Percentiles rank a stretch among this genome's conserved stretches.
Evolutionary conservation across 2,797 vertebrate genomes (phyloP).

Genomic region (Paguma larvata): DNA sequence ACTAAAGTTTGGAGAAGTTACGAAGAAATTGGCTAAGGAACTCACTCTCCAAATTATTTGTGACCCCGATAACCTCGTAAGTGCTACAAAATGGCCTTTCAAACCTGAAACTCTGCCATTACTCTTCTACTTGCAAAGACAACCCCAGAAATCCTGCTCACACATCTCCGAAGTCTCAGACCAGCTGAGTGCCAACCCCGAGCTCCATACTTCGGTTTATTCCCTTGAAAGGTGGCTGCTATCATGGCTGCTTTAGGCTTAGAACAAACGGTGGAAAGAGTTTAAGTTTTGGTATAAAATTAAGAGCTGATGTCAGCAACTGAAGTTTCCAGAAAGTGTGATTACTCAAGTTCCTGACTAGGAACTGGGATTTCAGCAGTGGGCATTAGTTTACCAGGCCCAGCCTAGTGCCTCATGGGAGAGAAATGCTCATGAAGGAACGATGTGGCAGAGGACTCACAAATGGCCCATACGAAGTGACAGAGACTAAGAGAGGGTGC

Average conservation of each 20-base stretch:
- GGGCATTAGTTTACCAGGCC: background rate
- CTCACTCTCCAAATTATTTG: background rate
- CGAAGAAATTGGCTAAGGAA: background rate
- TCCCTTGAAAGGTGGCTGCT: background rate
- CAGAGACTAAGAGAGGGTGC: background rate
- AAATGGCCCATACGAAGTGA: background rate
- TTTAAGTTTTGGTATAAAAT: background rate
- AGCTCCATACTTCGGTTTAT: background rate
- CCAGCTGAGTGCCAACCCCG: background rate
- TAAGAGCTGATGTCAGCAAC: background rate
- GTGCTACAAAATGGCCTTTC: background rate
- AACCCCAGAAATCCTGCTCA: background rate
- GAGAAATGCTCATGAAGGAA: background rate
- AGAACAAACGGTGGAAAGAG: background rate
- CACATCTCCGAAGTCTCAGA: background rate
- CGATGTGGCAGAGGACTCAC: background rate
- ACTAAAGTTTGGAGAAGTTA: background rate
- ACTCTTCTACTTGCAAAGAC: background rate
- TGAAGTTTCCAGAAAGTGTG: background rate
- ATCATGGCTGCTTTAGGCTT: background rate
- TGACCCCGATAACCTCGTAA: background rate
- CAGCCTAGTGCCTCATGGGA: fast-evolving
- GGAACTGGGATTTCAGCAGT: background rate
- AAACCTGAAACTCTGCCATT: background rate
- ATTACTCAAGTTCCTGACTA: background rate